Conservation (phyloP, 1,140 invertebrate genomes). For the Tetragonula clypearis region DNA sequence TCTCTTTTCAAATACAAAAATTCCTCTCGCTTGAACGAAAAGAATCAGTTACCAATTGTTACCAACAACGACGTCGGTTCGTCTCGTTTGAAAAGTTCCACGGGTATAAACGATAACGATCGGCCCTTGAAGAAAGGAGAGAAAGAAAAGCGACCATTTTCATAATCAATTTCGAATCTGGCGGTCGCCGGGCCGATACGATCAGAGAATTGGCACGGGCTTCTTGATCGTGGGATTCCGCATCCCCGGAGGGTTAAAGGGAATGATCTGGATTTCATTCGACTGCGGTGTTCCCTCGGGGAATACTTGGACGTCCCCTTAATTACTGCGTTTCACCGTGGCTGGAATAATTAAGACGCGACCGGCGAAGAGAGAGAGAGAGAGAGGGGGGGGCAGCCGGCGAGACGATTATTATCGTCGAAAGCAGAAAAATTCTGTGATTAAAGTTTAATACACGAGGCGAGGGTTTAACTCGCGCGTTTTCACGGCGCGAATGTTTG, state of each 20-base stretch:
- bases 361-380: neutral
- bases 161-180: constrained; percentile 60
- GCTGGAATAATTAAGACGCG: constrained; percentile 58
- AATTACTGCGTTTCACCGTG: constrained; percentile 75
- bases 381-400: neutral
- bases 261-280: constrained; percentile 76
- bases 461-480: neutral
- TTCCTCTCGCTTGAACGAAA: too few species aligned
- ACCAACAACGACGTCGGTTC: neutral
- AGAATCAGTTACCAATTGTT: neutral
- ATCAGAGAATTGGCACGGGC: constrained; percentile 50
- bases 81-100: constrained; percentile 52
- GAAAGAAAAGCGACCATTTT: constrained; percentile 29
- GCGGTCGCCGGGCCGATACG: constrained; percentile 18
- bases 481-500: neutral
- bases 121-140: constrained; percentile 21
- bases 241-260: constrained; percentile 62
- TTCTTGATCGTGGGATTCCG: constrained; percentile 66
- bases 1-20: too few species aligned
- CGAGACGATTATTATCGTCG: constrained; percentile 48
- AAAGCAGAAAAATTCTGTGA: constrained; percentile 34
- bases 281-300: constrained; percentile 62
- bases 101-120: constrained; percentile 73
- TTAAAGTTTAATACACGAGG: constrained; percentile 26
- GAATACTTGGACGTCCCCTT: constrained; percentile 69